Evolutionary conservation across 1,140 invertebrate species (phyloP).

Genomic region (Bombyx mandarina): DNA sequence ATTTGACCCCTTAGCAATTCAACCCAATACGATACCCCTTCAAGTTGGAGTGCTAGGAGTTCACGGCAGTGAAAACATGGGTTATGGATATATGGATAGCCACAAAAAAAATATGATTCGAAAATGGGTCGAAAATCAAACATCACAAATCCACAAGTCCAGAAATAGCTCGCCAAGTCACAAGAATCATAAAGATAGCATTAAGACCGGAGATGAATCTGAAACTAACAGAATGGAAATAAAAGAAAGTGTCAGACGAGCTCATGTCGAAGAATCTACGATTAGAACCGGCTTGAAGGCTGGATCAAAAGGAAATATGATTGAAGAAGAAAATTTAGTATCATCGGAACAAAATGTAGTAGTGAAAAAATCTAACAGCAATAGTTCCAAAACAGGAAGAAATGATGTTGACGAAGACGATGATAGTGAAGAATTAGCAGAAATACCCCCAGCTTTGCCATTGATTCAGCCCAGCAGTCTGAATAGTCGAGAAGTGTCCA

Average conservation of each 20-base stretch:
- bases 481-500: slow-evolving; percentile 82
- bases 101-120: slow-evolving; percentile 94
- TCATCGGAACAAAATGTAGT: slow-evolving; percentile 28
- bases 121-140: slow-evolving; percentile 94
- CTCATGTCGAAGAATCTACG: slow-evolving; percentile 71
- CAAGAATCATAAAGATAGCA: slow-evolving; percentile 73
- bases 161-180: slow-evolving; percentile 62
- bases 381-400: slow-evolving; percentile 35
- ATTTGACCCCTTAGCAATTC: slow-evolving; percentile 46
- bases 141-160: slow-evolving; percentile 79
- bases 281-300: slow-evolving; percentile 73
- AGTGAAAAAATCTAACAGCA: slow-evolving; percentile 23
- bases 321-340: slow-evolving; percentile 65
- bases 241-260: slow-evolving; percentile 61
- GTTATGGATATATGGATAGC: slow-evolving; percentile 91
- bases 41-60: slow-evolving; percentile 64
- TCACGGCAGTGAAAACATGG: slow-evolving; percentile 58
- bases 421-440: slow-evolving; percentile 79
- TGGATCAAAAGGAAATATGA: slow-evolving; percentile 56
- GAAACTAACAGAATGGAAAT: slow-evolving; percentile 67
- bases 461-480: slow-evolving; percentile 78
- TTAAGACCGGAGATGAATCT: slow-evolving; percentile 74
- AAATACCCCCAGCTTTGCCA: slow-evolving; percentile 82
- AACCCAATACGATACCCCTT: slow-evolving; percentile 44
- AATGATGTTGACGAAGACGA: slow-evolving; percentile 76